Base-by-base conservation (phyloP, 2,888 invertebrate species). In the Drosophila quinaria region DNA sequence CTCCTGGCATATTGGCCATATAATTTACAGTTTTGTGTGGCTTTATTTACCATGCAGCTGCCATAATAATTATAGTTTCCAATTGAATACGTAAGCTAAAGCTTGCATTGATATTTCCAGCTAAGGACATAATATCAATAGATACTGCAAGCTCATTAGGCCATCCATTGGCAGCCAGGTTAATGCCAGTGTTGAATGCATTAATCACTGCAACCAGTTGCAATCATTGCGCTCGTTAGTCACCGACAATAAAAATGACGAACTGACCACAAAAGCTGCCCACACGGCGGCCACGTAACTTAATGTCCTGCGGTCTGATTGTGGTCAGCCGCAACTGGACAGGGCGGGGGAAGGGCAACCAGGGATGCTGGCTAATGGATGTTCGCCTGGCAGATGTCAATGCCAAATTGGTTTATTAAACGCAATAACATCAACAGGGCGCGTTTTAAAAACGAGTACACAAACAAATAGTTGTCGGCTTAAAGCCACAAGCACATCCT, bases 241-340 rank as follows among this genome's bases (percentile, higher is more conserved):
- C 82, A 65, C 58, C 68, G 60, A 58, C 59, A 67, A 79, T 70
- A 86, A 86, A 79, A 86, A 71, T 81, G 62, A 69, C 70, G 50
- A 68, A 74, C 78, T 82, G 63, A 80, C 91, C 86, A 70, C 87
- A 90, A 81, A 69, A 64, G 69, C 78, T 67, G 80, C 52, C 89
- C 91, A 74, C 74, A 87, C 55, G 55, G 52, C 56, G 59, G 61
- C 80, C 77, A 78, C 91, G 80, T 75, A 84, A 88, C 91, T 91
- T 90, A 88, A 90, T 90, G 91, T 76, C 70, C 69, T 91, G 90
- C 56, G 89, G 90, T 79, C 61, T 74, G 78, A 80, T 84, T 86
- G 80, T 50, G 90, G 89, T 74, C 59, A 49, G 63, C 61, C 68
- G 29, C 59, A 31, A 25, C 15, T 42, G 3, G 3, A 1, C n/a